phyloP scores from a whole-genome alignment of 2,888 invertebrate genomes.

The Aleiodes leptofemur region DNA sequence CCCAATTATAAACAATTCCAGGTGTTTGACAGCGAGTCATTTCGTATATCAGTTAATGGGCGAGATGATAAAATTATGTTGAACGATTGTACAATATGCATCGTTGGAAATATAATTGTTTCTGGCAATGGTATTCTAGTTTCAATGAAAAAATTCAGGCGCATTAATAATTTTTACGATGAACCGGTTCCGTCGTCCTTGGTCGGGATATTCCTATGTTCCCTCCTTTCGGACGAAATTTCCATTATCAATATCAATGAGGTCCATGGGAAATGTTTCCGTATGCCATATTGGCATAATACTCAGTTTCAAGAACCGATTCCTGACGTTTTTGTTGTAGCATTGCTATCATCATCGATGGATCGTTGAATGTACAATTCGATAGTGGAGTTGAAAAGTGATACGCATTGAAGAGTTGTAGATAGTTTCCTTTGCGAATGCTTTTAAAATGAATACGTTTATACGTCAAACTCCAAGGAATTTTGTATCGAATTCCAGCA shows the following conservation, averaged over 20 bases:
- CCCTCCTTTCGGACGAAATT: neutral
- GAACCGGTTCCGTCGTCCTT: neutral
- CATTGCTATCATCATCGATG: too few species aligned
- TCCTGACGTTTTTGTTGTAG: neutral
- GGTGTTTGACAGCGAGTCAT: neutral
- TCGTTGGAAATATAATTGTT: conserved; percentile 5
- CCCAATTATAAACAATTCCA: neutral
- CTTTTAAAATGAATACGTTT: too few species aligned
- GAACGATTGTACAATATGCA: neutral
- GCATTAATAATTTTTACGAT: neutral
- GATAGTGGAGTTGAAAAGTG: too few species aligned
- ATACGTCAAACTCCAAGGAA: too few species aligned
- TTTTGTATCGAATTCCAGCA: too few species aligned
- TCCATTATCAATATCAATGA: neutral
- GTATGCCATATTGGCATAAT: conserved; percentile 22
- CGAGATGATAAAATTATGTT: conserved; percentile 10
- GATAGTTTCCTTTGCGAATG: too few species aligned
- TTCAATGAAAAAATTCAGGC: neutral
- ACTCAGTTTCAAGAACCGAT: neutral
- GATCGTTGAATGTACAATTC: too few species aligned
- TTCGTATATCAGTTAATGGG: neutral
- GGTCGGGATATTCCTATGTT: neutral
- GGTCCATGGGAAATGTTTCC: conserved; percentile 14
- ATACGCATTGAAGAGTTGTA: too few species aligned
- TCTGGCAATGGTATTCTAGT: neutral